Evolutionary conservation across 2,113 vertebrate species (phyloP).

Genomic region (Aegithalos caudatus): DNA sequence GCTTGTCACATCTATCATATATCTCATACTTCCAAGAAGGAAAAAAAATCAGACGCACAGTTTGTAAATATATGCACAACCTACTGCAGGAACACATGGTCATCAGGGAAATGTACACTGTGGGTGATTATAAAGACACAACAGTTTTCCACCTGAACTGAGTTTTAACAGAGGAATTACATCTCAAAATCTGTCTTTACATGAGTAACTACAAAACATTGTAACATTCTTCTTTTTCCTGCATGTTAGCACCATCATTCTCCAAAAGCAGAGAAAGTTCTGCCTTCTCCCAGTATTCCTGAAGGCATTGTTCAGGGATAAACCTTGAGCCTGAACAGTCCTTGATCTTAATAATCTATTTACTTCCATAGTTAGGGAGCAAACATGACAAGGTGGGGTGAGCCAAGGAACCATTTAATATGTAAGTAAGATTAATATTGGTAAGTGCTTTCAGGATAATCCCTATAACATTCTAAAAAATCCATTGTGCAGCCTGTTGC

Average conservation of each 20-base stretch:
- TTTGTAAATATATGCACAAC: neutral
- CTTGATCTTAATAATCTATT: neutral
- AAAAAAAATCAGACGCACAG: neutral
- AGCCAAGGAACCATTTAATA: neutral
- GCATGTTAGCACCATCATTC: neutral
- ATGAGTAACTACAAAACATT: neutral
- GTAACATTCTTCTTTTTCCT: neutral
- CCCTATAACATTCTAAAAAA: neutral
- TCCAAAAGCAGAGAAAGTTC: neutral
- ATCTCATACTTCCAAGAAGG: neutral
- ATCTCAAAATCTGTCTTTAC: neutral
- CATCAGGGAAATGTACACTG: neutral
- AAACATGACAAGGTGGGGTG: neutral
- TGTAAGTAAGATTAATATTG: neutral
- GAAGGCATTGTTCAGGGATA: neutral
- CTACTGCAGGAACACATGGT: neutral
- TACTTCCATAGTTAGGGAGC: neutral
- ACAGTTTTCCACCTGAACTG: neutral
- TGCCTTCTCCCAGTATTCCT: neutral
- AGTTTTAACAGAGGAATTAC: neutral
- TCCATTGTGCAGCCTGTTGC: neutral
- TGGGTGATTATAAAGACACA: neutral
- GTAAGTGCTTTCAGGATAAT: neutral
- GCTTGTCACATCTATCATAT: neutral
- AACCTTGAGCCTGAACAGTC: neutral